Base-by-base conservation (phyloP, 2,113 vertebrate species). In the Synchiropus splendidus region DNA sequence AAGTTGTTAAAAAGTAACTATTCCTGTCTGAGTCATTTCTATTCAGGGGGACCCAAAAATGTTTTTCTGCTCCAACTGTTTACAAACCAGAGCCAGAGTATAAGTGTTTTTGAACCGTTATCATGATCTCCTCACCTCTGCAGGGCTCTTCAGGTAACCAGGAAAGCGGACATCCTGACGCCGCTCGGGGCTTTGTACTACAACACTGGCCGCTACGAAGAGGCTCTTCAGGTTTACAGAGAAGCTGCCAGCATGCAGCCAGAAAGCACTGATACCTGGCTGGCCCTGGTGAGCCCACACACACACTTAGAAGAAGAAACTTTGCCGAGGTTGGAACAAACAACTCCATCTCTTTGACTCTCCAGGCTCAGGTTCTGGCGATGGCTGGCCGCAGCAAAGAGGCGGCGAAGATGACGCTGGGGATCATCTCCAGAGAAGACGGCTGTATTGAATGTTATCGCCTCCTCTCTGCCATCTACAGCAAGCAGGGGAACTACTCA, bases 111-210 rank as follows among this genome's bases (percentile, higher is more conserved):
- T n/a, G n/a, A 31, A 4, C 10, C 4, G 31, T 35, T 10, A 34
- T 12, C 16, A 2, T 46, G 46, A 67, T 47, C 31, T 27, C 48
- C 36, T 62, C 16, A 60, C 53, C 5, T 54, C 13, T 62, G 38
- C 15, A 84, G 95, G 21, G 94, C 92, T 0, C 74, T 97, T 74
- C 83, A 87, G 77, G 87, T 97, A 34, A 85, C 89, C 0, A 86
- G 77, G 55, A 90, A 86, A 17, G 84, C 89, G 6, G 95, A 98
- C 54, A 87, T 90, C 51, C 63, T 99, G 39, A 87, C 90, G 0
- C 93, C 93, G 0, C 77, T 97, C 11, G 95, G 94, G 44, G 95
- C 94, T 0, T 85, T 99, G 2, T 97, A 91, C 58, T 99, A 99
- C 70, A 98, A 99, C 86, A 99, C 95, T 0, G 92, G 89, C 0